phyloP scores from a whole-genome alignment of 2,113 vertebrate genomes.

The Xiphophorus hellerii region DNA sequence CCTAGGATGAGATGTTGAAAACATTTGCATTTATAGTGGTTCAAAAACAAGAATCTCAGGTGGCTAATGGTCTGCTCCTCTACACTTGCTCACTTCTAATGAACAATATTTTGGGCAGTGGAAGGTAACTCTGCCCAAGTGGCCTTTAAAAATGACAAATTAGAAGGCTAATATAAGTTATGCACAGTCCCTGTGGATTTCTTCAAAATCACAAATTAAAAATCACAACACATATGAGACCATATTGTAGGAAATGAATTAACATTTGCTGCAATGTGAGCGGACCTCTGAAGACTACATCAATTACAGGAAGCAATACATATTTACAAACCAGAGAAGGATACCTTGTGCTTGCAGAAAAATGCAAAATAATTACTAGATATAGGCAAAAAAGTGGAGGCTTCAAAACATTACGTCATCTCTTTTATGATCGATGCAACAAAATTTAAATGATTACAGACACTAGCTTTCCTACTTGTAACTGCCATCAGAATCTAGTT shows the following conservation, averaged over 20 bases:
- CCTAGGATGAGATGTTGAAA: not conserved
- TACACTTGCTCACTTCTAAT: not conserved
- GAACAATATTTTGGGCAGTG: not conserved
- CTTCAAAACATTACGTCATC: not conserved
- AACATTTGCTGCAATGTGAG: not conserved
- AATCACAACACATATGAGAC: too few species aligned
- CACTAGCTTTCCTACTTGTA: not conserved
- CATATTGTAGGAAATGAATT: not conserved
- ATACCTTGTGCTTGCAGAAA: not conserved
- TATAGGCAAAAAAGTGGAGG: not conserved
- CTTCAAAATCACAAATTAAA: not conserved
- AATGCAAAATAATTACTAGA: not conserved
- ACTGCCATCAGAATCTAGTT: not conserved
- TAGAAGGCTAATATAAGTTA: not conserved
- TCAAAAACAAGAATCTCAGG: not conserved
- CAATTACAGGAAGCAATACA: not conserved
- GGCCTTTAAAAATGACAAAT: slow-evolving; percentile 13
- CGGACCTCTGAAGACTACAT: not conserved
- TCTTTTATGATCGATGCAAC: not conserved
- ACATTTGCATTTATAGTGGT: not conserved
- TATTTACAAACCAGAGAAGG: not conserved
- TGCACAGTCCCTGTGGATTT: not conserved
- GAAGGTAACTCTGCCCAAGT: not conserved
- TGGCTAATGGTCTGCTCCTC: slow-evolving; percentile 3
- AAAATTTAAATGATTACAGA: not conserved